Conservation (phyloP, 2,888 invertebrate species). For the Trypoxylon attenuatum region DNA sequence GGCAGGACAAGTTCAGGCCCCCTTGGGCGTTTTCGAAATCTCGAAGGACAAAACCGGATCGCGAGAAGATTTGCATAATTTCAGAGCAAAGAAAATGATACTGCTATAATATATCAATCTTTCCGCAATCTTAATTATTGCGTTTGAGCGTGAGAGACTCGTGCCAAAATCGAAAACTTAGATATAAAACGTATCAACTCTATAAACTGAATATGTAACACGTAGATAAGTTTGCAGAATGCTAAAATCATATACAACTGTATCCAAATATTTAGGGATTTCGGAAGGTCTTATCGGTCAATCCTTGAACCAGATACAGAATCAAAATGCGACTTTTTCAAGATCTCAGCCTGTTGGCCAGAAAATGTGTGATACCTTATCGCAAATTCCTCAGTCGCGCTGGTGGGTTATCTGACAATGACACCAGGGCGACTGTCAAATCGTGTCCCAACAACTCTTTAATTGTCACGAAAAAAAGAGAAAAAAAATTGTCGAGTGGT, state of each 20-base stretch:
- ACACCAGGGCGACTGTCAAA: constrained; percentile 2
- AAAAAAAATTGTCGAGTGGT: neutral
- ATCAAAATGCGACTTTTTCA: constrained; percentile 7
- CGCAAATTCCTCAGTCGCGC: constrained; percentile 6
- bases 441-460: neutral
- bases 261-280: no score
- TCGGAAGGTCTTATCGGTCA: constrained; percentile 17
- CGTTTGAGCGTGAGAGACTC: neutral
- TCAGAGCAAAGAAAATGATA: constrained; percentile 7
- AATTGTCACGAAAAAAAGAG: neutral
- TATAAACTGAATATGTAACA: no score
- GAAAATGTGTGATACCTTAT: constrained; percentile 28
- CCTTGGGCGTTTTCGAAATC: constrained; percentile 13
- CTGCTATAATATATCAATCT: constrained; percentile 8
- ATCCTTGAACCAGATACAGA: constrained; percentile 22
- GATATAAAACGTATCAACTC: no score
- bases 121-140: no score
- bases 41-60: neutral
- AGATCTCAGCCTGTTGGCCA: constrained; percentile 18
- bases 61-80: constrained; percentile 9
- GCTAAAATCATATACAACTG: no score
- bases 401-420: constrained; percentile 26
- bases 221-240: no score
- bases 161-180: no score
- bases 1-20: no score